Conservation (phyloP, 2,113 vertebrate genomes). For the Strix aluco region DNA sequence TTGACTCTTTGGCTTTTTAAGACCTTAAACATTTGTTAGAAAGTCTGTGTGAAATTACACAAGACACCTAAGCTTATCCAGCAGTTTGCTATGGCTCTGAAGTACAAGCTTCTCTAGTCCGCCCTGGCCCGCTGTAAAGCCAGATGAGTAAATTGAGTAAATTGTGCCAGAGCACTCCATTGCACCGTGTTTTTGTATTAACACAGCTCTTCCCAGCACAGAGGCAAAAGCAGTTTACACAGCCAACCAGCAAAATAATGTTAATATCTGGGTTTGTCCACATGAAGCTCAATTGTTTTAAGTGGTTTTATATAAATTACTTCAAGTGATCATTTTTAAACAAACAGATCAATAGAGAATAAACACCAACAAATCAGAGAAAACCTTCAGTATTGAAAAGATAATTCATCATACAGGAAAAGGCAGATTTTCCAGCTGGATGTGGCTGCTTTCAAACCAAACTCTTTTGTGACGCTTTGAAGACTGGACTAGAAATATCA, state of each 20-base stretch:
- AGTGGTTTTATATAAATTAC: background rate
- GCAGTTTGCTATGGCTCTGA: background rate
- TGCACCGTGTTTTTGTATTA: background rate
- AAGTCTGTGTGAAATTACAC: background rate
- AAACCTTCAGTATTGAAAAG: background rate
- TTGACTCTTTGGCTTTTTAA: constrained; percentile 11
- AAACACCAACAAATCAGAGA: background rate
- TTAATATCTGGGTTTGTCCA: background rate
- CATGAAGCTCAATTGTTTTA: background rate
- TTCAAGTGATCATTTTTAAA: background rate
- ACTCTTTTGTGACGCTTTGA: constrained; percentile 34
- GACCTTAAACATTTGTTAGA: background rate
- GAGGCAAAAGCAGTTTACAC: background rate
- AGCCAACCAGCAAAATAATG: background rate
- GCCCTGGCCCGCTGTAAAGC: background rate
- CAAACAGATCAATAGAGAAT: background rate
- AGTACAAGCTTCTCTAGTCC: background rate
- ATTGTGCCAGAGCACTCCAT: background rate
- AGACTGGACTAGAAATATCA: constrained; percentile 40
- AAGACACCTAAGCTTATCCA: background rate
- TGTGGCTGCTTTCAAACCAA: constrained; percentile 18
- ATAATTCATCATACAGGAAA: background rate
- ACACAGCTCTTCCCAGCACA: background rate
- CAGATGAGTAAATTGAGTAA: background rate
- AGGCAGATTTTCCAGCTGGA: constrained; percentile 2